phyloP scores from a whole-genome alignment of 2,888 invertebrate species.

The Hypercompe scribonia region DNA sequence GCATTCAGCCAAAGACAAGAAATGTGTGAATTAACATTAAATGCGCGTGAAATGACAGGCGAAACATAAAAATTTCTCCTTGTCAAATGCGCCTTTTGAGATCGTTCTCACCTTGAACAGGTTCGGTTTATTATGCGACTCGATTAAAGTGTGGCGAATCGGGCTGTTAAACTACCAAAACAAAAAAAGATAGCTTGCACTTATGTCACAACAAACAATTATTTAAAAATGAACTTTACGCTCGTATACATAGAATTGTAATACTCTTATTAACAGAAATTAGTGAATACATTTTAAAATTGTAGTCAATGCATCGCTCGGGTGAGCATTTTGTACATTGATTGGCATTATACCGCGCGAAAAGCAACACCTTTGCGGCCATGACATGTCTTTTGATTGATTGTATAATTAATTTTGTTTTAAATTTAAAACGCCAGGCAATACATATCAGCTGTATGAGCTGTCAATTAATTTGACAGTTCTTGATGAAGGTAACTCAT shows the following conservation, averaged over 20 bases:
- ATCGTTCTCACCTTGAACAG: conserved; percentile 75
- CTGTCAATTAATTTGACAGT: conserved; percentile 85
- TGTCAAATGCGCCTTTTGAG: conserved; percentile 74
- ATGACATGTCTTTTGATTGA: conserved; percentile 82
- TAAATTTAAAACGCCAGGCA: conserved; percentile 77
- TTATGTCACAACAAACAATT: conserved; percentile 36
- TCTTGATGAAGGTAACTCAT: conserved; percentile 79
- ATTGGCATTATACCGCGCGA: conserved; percentile 83
- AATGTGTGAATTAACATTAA: conserved; percentile 80
- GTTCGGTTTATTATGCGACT: conserved; percentile 75
- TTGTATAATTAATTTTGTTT: conserved; percentile 85
- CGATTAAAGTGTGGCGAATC: conserved; percentile 83
- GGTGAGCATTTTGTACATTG: conserved; percentile 79
- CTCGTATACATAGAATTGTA: conserved; percentile 52
- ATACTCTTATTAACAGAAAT: conserved; percentile 28
- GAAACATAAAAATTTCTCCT: conserved; percentile 79
- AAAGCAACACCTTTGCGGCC: conserved; percentile 83
- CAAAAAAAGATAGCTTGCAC: conserved; percentile 40
- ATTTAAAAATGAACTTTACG: conserved; percentile 53
- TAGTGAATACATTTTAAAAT: conserved; percentile 50
- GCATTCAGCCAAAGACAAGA: conserved; percentile 69
- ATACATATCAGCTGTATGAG: conserved; percentile 73
- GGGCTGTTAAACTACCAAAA: conserved; percentile 75
- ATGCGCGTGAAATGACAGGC: conserved; percentile 82
- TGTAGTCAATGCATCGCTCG: conserved; percentile 61